Evolutionary conservation across 1,140 invertebrate genomes (phyloP).

Genomic region (Hylyphantes graminicola): DNA sequence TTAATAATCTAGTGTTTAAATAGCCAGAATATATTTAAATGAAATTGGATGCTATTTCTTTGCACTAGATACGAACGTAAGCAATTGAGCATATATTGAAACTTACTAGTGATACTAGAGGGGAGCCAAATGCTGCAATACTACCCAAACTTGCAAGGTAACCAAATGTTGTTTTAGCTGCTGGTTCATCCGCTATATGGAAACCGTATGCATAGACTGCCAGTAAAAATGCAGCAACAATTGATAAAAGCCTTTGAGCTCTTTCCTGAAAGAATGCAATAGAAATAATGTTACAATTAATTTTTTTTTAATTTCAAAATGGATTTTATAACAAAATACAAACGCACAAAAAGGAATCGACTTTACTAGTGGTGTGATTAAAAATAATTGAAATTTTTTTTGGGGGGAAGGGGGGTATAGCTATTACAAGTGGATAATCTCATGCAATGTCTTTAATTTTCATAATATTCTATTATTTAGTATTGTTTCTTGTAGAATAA

Average conservation of each 20-base stretch:
- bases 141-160: slow-evolving; percentile 8
- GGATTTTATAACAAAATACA: neutral
- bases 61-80: neutral
- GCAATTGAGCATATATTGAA: neutral
- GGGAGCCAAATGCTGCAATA: slow-evolving; percentile 8
- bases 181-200: neutral
- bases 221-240: neutral
- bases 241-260: neutral
- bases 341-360: neutral
- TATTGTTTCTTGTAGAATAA: no score
- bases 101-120: slow-evolving; percentile 32
- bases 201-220: slow-evolving; percentile 7
- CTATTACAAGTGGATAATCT: no score
- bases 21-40: no score
- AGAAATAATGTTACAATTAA: neutral
- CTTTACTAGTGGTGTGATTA: neutral
- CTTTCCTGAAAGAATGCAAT: slow-evolving; percentile 11
- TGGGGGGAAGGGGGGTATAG: no score
- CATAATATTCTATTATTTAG: no score
- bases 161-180: neutral
- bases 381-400: no score
- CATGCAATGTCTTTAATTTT: no score
- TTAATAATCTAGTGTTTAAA: no score
- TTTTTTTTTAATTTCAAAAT: neutral
- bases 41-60: no score